These are phyloP conservation scores for Dryobotodes eremita DNA, from an alignment of 2,888 invertebrate species.

Conservation along the genomic window DNA sequence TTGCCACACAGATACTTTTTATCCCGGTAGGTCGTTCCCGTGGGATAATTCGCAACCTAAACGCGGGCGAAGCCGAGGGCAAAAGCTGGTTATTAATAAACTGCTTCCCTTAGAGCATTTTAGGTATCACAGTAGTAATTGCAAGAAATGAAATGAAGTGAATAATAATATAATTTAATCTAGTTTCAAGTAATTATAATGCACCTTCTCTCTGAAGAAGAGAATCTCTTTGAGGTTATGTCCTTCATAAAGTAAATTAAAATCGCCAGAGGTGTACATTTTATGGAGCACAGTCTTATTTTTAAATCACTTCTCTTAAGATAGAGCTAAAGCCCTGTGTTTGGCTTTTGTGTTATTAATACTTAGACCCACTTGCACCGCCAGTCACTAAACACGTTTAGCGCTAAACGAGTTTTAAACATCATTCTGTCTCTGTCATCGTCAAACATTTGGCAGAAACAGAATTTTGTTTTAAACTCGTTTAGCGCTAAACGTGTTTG, in stretches of 20 bases:
- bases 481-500: too few relatives aligned
- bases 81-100: background rate
- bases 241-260: background rate
- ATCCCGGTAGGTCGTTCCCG: too few relatives aligned
- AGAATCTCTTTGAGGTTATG: slow-evolving; percentile 15
- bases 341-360: background rate
- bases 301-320: slow-evolving; percentile 31
- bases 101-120: background rate
- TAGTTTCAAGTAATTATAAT: slow-evolving; percentile 7
- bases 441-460: too few relatives aligned
- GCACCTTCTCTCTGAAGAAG: background rate
- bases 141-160: slow-evolving; percentile 12
- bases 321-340: background rate
- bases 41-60: background rate
- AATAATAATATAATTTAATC: slow-evolving; percentile 16
- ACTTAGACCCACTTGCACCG: background rate
- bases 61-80: background rate
- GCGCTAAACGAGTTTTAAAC: too few relatives aligned
- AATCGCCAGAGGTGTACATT: slow-evolving; percentile 9
- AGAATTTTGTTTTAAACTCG: too few relatives aligned
- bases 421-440: too few relatives aligned
- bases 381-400: too few relatives aligned
- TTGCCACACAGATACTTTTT: background rate
- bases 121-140: background rate
- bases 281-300: slow-evolving; percentile 11